Base-by-base conservation (phyloP, 2,888 invertebrate species). In the Drosophila seclusa region DNA sequence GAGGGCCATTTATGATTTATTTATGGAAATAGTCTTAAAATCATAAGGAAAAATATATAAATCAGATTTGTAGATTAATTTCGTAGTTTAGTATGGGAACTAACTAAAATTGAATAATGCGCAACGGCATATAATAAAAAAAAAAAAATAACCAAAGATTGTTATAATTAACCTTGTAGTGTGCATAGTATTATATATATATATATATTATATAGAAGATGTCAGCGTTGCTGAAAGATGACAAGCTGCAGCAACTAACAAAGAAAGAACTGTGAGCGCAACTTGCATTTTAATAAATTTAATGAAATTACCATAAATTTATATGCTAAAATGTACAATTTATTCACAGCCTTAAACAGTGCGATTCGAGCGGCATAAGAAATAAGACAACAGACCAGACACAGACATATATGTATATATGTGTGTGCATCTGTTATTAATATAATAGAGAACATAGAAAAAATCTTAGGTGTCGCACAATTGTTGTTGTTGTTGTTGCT, bases 271-370 rank as follows among this genome's bases (percentile, higher is more conserved):
- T 65, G 49, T 49, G 54, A 63, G 70, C 77, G 66, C 75, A 67
- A 75, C 64, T 62, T 79, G 87, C 87, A 85, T 82, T 84, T 79
- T 81, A 75, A 85, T 79, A 87, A 77, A 86, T 76, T 71, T 76
- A 36, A 83, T 78, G 61, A 75, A 75, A 72, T 69, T 61, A 40
- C 62, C 76, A 80, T 78, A 80, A 85, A 87, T 76, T 80, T 69
- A 68, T 69, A 75, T 75, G 82, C 64, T 82, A 73, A 85, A 83
- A 80, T 82, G 76, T 71, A 74, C 73, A 87, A 86, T 82, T 76
- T 85, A 75, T 85, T 57, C 80, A 76, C 55, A 54, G 81, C 72
- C 83, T 78, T 80, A 83, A 82, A 80, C 76, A 84, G 81, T 79
- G 76, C 69, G 78, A 73, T 71, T 68, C 50, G 65, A 68, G 53